These are phyloP conservation scores for Clamator glandarius DNA, from an alignment of 2,797 vertebrate genomes.

Conservation along the genomic window DNA sequence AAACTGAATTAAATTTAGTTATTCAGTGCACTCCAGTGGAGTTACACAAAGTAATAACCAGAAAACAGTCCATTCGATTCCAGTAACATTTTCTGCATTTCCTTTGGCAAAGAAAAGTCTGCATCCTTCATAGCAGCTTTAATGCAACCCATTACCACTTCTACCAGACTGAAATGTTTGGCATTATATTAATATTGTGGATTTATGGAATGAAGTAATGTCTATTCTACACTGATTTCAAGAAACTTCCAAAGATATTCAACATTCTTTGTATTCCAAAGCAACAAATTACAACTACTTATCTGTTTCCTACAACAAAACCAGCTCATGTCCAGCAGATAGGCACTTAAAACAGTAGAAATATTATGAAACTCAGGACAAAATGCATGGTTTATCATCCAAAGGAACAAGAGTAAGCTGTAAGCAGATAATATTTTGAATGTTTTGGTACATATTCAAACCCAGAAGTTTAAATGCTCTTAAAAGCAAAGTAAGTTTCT, in stretches of 20 bases:
- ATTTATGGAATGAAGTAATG: neutral
- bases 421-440: neutral
- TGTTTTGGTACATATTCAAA: neutral
- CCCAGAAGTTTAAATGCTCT: neutral
- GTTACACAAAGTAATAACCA: neutral
- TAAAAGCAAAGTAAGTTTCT: neutral
- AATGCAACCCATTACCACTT: neutral
- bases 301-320: neutral
- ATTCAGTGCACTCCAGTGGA: neutral
- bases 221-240: neutral
- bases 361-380: neutral
- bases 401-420: neutral
- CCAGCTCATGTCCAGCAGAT: accelerated
- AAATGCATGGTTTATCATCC: neutral
- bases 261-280: neutral
- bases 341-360: neutral
- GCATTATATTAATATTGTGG: neutral
- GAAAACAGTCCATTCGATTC: neutral
- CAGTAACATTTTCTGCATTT: neutral
- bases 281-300: neutral
- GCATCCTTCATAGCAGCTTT: neutral
- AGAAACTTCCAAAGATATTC: neutral
- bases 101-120: neutral
- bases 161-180: neutral
- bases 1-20: neutral